These are phyloP conservation scores for Syngnathoides biaculeatus DNA, from an alignment of 2,113 vertebrate species.

Conservation along the genomic window DNA sequence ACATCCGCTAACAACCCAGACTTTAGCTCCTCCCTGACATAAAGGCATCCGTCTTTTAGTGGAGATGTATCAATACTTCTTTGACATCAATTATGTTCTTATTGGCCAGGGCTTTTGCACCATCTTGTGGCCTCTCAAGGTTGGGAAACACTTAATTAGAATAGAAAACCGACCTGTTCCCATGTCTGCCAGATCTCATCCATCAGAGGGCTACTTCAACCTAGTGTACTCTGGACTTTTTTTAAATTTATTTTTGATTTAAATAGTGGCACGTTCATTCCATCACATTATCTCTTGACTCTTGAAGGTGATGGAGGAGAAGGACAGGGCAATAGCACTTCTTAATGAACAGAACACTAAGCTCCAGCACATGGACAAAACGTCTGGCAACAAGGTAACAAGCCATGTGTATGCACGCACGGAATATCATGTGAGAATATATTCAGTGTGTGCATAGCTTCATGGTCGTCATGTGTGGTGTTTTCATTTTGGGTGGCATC, in stretches of 20 bases:
- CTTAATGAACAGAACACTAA: conserved; percentile 87
- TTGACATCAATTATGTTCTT: no score
- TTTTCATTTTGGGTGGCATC: conserved; percentile 33
- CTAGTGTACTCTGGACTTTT: conserved; percentile 6
- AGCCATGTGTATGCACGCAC: conserved; percentile 32
- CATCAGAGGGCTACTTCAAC: background rate
- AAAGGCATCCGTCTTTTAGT: no score
- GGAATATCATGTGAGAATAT: conserved; percentile 35
- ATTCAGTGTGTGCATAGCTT: conserved; percentile 52
- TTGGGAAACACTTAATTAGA: background rate
- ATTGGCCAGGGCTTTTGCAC: no score
- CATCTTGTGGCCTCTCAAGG: background rate
- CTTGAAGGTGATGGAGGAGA: conserved; percentile 85
- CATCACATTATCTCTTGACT: conserved; percentile 77
- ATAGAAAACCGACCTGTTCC: background rate
- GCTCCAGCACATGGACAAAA: conserved; percentile 79
- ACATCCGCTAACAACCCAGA: no score
- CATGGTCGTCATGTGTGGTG: conserved; percentile 53
- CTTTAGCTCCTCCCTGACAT: no score
- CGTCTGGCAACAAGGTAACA: conserved; percentile 86
- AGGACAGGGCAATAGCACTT: conserved; percentile 83
- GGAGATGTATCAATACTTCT: no score
- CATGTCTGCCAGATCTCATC: conserved; percentile 4
- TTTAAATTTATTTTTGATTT: background rate
- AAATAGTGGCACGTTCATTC: conserved; percentile 50